Evolutionary conservation across 1,140 invertebrate species (phyloP), one percentile per base, ranked within the genome.

Genomic region (Myzus persicae): DNA sequence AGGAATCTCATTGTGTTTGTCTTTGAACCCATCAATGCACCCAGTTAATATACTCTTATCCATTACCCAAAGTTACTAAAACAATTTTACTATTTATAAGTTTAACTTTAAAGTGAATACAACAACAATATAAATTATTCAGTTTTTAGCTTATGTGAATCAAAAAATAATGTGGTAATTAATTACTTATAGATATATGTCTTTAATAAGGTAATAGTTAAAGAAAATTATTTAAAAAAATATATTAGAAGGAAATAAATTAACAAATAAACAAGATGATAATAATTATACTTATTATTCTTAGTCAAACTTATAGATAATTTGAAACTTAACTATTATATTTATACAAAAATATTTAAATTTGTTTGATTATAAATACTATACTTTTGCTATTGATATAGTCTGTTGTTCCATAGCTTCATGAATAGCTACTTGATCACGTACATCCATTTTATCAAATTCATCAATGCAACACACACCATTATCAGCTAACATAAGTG

Each of bases 371-470:
- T n/a, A n/a, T n/a, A 67, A 48, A 88, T 42, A 91, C 76, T 94
- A 85, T 94, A 97, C 97, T 96, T 99, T 99, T 0, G 99, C 99
- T 91, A 99, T 97, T 2, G 99, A 99, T 95, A 99, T 99, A 1
- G 99, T 99, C 95, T 99, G 99, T 95, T 99, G 99, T 96, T 99
- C 99, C 99, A 99, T 99, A 88, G 99, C 99, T 96, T 99, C 99
- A 95, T 99, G 99, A 95, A 99, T 99, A 46, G 99, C 99, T 14
- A 99, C 99, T 95, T 99, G 99, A 96, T 99, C 99, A 93, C 97
- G 97, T 2, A 96, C 96, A 95, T 99, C 99, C 99, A 99, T 99
- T 96, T 99, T 99, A 95, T 99, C 99, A 95, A 99, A 99, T 96
- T 99, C 99, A 95, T 99, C 99, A 94, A 99, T 99, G 95, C 99